Conservation (phyloP, 1,140 invertebrate species). For the Magallana angulata region DNA sequence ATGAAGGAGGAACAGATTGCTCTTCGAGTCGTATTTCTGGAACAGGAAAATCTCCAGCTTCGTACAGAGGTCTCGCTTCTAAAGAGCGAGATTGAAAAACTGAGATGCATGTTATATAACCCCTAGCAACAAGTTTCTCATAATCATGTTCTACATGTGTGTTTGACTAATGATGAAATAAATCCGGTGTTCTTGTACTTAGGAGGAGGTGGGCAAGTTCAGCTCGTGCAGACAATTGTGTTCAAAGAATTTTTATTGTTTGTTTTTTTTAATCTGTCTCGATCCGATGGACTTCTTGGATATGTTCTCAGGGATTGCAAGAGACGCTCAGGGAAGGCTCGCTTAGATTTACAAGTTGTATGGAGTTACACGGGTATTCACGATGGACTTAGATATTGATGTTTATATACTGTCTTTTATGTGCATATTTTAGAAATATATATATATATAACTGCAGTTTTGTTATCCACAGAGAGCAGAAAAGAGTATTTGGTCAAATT, state of each 20-base stretch:
- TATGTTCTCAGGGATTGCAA: background rate
- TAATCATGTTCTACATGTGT: background rate
- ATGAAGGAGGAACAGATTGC: slow-evolving; percentile 88
- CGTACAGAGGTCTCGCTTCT: slow-evolving; percentile 74
- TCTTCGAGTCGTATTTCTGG: slow-evolving; percentile 74
- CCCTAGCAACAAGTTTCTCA: slow-evolving; percentile 46
- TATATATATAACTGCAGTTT: too few species aligned
- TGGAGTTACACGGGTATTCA: background rate
- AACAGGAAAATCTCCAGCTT: slow-evolving; percentile 79
- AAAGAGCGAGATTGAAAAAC: slow-evolving; percentile 74
- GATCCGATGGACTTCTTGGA: background rate
- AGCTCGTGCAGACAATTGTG: slow-evolving; percentile 13
- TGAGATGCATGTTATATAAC: slow-evolving; percentile 74
- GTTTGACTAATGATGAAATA: background rate
- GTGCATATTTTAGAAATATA: too few species aligned
- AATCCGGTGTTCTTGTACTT: background rate
- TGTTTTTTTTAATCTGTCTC: background rate
- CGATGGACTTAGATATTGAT: too few species aligned
- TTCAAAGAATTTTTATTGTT: background rate
- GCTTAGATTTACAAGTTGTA: background rate
- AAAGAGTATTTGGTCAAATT: too few species aligned
- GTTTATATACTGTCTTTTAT: too few species aligned
- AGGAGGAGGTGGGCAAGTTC: background rate
- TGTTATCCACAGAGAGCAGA: too few species aligned
- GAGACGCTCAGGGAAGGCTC: background rate